Evolutionary conservation across 2,113 vertebrate genomes (phyloP), one percentile per base, ranked within the genome.

Genomic region (Calyptomena viridis): DNA sequence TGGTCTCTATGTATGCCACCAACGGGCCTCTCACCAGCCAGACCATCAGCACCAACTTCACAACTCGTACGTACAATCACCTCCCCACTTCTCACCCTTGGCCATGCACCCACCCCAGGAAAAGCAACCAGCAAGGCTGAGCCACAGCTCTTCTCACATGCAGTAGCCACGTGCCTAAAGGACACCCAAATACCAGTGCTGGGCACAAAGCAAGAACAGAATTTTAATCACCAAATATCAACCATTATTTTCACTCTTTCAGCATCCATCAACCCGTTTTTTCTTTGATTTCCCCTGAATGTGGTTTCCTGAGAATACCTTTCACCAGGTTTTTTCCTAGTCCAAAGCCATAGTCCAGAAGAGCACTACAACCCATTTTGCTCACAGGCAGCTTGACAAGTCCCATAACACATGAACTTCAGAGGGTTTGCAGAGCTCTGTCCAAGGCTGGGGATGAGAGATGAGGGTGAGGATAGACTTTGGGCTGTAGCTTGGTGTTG

Each of bases 21-120:
- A 99, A 97, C 2, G 99, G 99, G 35, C 98, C 99, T 19, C 98
- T 99, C 69, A 98, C 98, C 95, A 99, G 99, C 50, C 98, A 98
- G 84, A 98, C 98, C 15, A 95, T 99, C 95, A 98, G 98, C 94
- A 98, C 99, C 95, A 99, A 98, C 97, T 99, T 99, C 81, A 98
- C 98, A 31, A 99, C 99, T 72, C 98, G 99, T 99, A 98, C 4
- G 99, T 98, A 91, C 18, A n/a, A 15, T 12, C 30, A 25, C 30
- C 15, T 49, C 19, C 63, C 42, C 30, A 3, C 30, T 30, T 16
- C 42, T 68, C 63, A 40, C 11, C 64, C 28, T 35, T 18, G 56
- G 55, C 55, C 63, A 13, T 3, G 12, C 11, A 42, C 25, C 28
- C 37, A 79, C 4, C 22, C 4, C 50, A 55, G 52, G 30, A 85